A percentile compares a stretch with the other conserved stretches of the same genome.
Conservation (phyloP, 2,113 vertebrate species). For the Eurypyga helias region DNA sequence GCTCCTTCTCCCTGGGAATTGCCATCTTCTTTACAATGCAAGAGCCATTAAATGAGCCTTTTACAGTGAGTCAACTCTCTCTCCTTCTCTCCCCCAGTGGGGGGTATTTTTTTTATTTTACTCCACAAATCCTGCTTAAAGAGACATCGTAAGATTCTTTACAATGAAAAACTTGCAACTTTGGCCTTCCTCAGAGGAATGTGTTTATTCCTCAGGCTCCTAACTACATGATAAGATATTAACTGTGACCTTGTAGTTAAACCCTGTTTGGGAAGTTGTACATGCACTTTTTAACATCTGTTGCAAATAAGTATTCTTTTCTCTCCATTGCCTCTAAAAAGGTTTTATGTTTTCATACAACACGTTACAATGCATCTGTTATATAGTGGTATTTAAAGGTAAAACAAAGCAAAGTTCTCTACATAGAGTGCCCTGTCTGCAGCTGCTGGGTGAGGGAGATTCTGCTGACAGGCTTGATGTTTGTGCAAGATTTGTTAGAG, state of each 20-base stretch:
- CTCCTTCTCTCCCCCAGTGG: neutral
- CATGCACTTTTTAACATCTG: neutral
- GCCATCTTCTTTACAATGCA: slow-evolving; percentile 40
- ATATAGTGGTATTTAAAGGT: neutral
- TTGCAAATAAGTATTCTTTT: neutral
- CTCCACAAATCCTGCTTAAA: slow-evolving; percentile 2
- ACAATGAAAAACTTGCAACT: neutral
- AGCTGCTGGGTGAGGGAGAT: neutral
- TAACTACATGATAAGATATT: neutral
- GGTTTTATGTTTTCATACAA: neutral
- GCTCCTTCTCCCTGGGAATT: slow-evolving; percentile 39
- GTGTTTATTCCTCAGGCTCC: neutral
- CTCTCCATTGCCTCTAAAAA: neutral
- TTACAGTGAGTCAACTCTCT: neutral
- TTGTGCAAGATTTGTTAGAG: neutral
- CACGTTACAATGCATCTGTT: neutral
- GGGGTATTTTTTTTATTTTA: neutral
- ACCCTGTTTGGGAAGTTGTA: neutral
- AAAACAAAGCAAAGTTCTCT: neutral
- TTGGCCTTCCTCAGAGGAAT: neutral
- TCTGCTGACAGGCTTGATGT: neutral
- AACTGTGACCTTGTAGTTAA: neutral
- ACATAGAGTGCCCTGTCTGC: neutral
- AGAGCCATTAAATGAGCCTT: slow-evolving; percentile 44
- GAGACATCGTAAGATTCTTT: neutral